A percentile compares a stretch with the other conserved stretches of the same genome.
Evolutionary conservation across 2,113 vertebrate species (phyloP).

Genomic region (Nettapus auritus): DNA sequence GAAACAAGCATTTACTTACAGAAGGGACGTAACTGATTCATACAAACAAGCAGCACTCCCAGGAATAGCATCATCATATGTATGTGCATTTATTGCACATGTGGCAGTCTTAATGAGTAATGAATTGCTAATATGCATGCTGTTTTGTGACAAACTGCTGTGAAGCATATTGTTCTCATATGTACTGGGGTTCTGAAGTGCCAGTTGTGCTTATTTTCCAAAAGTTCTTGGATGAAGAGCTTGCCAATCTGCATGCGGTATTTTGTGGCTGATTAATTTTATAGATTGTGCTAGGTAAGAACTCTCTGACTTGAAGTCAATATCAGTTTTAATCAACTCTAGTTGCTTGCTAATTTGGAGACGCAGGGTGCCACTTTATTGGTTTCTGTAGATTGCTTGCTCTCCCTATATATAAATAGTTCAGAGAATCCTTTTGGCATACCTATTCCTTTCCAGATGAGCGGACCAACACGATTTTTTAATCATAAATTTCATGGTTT

Average conservation of each 20-base stretch:
- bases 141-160: background rate
- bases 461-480: background rate
- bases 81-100: background rate
- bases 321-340: conserved; percentile 43
- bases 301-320: conserved; percentile 15
- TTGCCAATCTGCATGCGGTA: background rate
- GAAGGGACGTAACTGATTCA: background rate
- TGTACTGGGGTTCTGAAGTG: background rate
- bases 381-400: background rate
- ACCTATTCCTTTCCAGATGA: background rate
- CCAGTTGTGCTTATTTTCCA: background rate
- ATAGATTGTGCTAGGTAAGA: conserved; percentile 20
- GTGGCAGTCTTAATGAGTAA: background rate
- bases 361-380: background rate
- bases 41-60: background rate
- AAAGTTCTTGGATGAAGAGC: background rate
- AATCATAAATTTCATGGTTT: background rate
- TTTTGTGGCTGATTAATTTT: conserved; percentile 40
- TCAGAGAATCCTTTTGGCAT: background rate
- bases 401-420: background rate
- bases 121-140: background rate
- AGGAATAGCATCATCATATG: background rate
- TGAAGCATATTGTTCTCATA: background rate
- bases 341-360: background rate
- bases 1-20: background rate